These are phyloP conservation scores for Drosophila paranaensis DNA, from an alignment of 2,888 invertebrate species.

Conservation along the genomic window DNA sequence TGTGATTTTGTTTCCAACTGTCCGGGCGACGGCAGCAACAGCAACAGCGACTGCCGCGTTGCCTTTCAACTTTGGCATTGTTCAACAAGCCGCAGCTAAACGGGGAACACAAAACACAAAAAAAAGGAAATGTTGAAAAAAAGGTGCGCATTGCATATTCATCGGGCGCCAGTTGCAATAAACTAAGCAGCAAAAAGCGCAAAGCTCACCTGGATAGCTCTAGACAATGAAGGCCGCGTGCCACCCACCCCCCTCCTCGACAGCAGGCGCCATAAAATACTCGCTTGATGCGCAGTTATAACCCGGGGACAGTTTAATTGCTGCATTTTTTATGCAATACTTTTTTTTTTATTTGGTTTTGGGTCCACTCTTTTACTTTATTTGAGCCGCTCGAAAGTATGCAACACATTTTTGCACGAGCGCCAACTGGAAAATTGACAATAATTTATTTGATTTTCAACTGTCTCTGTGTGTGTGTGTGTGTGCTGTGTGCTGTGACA, in stretches of 20 bases:
- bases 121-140: slow-evolving; percentile 24
- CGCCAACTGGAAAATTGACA: slow-evolving; percentile 80
- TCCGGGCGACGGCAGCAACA: background rate
- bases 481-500: slow-evolving; percentile 33
- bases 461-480: slow-evolving; percentile 1
- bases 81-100: slow-evolving; percentile 54
- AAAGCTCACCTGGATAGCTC: slow-evolving; percentile 53
- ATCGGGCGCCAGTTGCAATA: slow-evolving; percentile 58
- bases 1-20: slow-evolving; percentile 6
- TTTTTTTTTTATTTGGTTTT: slow-evolving; percentile 3
- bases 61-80: slow-evolving; percentile 49
- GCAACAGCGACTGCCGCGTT: slow-evolving; percentile 22
- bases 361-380: background rate
- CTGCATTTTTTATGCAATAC: slow-evolving; percentile 77
- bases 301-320: slow-evolving; percentile 83
- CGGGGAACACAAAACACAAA: slow-evolving; percentile 14
- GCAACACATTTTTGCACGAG: slow-evolving; percentile 56
- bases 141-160: slow-evolving; percentile 69
- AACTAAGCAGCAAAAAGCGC: slow-evolving; percentile 65
- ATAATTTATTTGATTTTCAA: slow-evolving; percentile 77
- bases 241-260: slow-evolving; percentile 1
- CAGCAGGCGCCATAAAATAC: slow-evolving; percentile 73
- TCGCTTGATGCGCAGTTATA: slow-evolving; percentile 78
- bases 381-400: slow-evolving; percentile 41
- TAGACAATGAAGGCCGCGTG: slow-evolving; percentile 44